Base-by-base conservation (phyloP, 2,888 invertebrate genomes). In the Chrysina gloriosa region DNA sequence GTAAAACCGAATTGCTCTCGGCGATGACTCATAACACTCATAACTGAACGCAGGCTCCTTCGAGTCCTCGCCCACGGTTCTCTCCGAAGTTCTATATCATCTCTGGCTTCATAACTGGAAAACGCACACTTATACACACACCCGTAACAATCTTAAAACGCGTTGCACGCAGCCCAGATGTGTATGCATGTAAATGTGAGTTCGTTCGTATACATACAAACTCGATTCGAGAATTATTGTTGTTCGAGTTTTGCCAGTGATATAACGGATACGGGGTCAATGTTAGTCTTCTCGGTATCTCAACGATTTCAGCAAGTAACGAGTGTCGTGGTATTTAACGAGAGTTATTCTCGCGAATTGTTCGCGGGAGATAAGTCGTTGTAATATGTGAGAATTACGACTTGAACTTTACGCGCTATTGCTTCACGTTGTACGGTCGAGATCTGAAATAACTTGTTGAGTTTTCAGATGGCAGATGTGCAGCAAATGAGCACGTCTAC, bases 231-330 rank as follows among this genome's bases (percentile, higher is more conserved):
- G 36, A 36, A 36, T n/a, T 36, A 36, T 14, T n/a, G 11, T 36
- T 14, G 36, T 36, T n/a, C 36, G 36, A 36, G 36, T 36, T 36
- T 11, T 36, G 14, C 36, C 11, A 14, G 14, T 36, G 36, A 11
- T 36, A 36, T n/a, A n/a, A n/a, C n/a, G n/a, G n/a, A n/a, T n/a
- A n/a, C 14, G 36, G 36, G 36, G 36, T 36, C 36, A 36, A 36
- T 36, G 36, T 36, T 36, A 36, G 36, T n/a, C 36, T 36, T n/a
- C n/a, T 36, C 36, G 36, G 14, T 36, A 36, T n/a, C n/a, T n/a
- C n/a, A n/a, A n/a, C n/a, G n/a, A n/a, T n/a, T n/a, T n/a, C n/a
- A n/a, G n/a, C n/a, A n/a, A n/a, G n/a, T n/a, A n/a, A n/a, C 14
- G 36, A 36, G 14, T 36, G 36, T 36, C 14, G 36, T 36, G 36